A percentile compares a stretch with the other conserved stretches of the same genome.
Conservation (phyloP, 2,113 vertebrate genomes). For the Aspiorhynchus laticeps region DNA sequence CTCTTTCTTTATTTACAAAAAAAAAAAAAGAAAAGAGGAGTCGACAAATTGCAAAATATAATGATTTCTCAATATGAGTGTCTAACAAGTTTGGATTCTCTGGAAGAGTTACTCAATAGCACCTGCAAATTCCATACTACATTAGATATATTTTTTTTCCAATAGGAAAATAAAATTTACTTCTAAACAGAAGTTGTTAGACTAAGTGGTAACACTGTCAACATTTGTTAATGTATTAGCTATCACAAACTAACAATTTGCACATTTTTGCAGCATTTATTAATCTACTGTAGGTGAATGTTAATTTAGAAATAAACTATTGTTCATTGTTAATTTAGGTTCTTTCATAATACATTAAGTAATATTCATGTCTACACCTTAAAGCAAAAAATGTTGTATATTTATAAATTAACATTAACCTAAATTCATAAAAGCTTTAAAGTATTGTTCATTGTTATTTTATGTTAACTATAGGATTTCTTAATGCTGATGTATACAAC, state of each 20-base stretch:
- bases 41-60: constrained; percentile 11
- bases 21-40: too few species aligned
- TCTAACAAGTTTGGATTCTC: background rate
- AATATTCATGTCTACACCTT: background rate
- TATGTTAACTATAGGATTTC: background rate
- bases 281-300: background rate
- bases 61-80: constrained; percentile 12
- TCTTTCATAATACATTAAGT: background rate
- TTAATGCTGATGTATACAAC: background rate
- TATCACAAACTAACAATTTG: background rate
- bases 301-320: background rate
- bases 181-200: too few species aligned
- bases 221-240: background rate
- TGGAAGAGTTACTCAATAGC: background rate
- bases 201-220: too few species aligned
- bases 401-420: background rate
- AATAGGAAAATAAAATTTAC: too few species aligned
- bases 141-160: too few species aligned
- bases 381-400: background rate
- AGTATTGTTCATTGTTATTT: background rate
- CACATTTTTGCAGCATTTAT: background rate
- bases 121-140: background rate
- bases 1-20: background rate
- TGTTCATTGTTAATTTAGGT: background rate
- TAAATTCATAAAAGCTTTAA: too few species aligned